Conservation (phyloP, 2,888 invertebrate species). For the Phymatocera aterrima region DNA sequence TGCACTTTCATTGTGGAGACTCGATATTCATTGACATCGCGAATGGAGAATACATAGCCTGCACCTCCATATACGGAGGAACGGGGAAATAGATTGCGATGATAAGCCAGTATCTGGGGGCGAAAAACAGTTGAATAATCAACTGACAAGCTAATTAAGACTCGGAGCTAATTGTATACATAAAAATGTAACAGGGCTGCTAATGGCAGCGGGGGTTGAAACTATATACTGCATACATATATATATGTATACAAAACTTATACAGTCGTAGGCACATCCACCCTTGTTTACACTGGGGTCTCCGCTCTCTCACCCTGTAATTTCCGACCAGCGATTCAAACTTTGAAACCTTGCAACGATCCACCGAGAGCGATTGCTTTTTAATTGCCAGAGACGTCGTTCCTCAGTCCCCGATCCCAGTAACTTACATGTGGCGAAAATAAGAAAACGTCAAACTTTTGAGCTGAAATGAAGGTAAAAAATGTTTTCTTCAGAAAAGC, state of each 20-base stretch:
- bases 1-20: conserved; percentile 66
- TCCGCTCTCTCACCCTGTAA: conserved; percentile 27
- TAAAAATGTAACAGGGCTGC: conserved; percentile 4
- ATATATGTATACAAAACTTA: neutral
- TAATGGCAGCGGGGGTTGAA: conserved; percentile 9
- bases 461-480: neutral
- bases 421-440: neutral
- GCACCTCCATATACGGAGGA: neutral
- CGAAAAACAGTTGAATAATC: neutral
- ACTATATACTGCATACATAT: conserved; percentile 8
- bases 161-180: neutral
- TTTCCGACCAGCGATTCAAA: conserved; percentile 23
- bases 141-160: neutral
- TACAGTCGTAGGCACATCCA: conserved; percentile 8
- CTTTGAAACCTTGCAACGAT: conserved; percentile 40
- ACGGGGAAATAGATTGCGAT: neutral
- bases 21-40: conserved; percentile 70
- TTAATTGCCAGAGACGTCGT: conserved; percentile 29
- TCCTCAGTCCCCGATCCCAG: neutral
- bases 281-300: conserved; percentile 19
- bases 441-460: neutral
- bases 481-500: neutral
- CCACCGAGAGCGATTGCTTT: conserved; percentile 33
- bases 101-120: neutral
- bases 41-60: conserved; percentile 63